These are phyloP conservation scores for Holacanthus passer DNA, from an alignment of 2,113 vertebrate genomes.

Conservation along the genomic window DNA sequence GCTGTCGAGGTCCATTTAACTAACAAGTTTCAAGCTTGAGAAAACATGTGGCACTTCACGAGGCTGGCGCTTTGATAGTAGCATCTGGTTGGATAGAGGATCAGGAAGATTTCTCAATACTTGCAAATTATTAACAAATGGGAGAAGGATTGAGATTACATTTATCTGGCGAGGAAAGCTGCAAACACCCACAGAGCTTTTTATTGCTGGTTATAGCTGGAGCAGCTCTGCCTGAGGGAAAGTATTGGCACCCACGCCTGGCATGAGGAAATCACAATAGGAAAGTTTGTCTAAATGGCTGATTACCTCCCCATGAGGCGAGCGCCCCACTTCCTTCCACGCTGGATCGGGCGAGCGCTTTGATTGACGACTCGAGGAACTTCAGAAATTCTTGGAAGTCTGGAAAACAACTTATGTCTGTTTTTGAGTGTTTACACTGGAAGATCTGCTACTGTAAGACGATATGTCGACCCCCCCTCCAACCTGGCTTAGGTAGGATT, in stretches of 20 bases:
- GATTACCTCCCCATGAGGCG: conserved; percentile 48
- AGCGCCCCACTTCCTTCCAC: conserved; percentile 34
- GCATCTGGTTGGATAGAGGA: conserved; percentile 21
- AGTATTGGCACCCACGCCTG: conserved; percentile 21
- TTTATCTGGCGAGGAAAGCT: not conserved
- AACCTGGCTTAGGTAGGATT: not conserved
- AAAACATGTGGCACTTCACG: conserved; percentile 16
- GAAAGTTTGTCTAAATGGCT: conserved; percentile 43
- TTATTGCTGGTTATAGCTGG: conserved; percentile 15
- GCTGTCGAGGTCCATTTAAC: not conserved
- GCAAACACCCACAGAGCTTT: conserved; percentile 1
- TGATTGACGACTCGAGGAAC: conserved; percentile 59
- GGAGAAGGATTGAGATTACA: conserved; percentile 12
- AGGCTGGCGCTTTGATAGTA: not conserved
- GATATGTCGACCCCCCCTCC: not conserved
- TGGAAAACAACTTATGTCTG: conserved; percentile 48
- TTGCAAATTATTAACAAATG: conserved; percentile 33
- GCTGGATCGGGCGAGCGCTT: conserved; percentile 23
- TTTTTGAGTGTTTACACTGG: conserved; percentile 11
- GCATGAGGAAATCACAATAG: conserved; percentile 16
- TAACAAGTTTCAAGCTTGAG: conserved; percentile 9
- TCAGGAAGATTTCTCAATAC: conserved; percentile 14
- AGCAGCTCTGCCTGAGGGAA: conserved; percentile 17
- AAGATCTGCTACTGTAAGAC: conserved; percentile 5
- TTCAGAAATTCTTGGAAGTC: conserved; percentile 57